Conservation (phyloP, 2,113 vertebrate genomes). For the Struthio camelus region DNA sequence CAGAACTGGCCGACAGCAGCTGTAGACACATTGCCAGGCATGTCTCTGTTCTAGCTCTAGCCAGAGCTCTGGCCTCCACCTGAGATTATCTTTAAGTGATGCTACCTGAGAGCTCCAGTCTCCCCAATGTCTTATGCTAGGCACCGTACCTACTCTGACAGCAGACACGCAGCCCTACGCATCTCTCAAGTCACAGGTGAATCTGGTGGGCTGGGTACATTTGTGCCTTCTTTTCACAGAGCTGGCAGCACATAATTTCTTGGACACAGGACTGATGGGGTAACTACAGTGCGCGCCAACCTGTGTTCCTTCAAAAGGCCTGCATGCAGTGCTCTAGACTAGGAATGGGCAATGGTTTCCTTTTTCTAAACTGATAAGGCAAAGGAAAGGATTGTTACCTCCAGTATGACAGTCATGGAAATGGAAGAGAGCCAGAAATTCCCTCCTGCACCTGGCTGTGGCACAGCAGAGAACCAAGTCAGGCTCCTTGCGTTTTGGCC, state of each 20-base stretch:
- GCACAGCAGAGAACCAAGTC: accelerated
- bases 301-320: neutral
- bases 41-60: no score
- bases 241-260: neutral
- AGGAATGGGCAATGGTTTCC: neutral
- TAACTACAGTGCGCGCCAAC: neutral
- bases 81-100: neutral
- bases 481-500: neutral
- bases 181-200: neutral
- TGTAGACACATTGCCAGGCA: neutral
- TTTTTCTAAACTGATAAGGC: neutral
- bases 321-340: neutral
- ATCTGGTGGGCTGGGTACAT: neutral
- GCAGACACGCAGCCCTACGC: neutral
- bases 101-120: no score
- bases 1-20: neutral
- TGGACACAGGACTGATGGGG: neutral
- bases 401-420: neutral
- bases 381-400: neutral
- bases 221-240: neutral
- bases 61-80: neutral
- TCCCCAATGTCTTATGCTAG: neutral
- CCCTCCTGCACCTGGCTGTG: neutral
- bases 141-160: neutral
- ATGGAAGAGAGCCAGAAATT: neutral